Base-by-base conservation (phyloP, 2,797 vertebrate species). In the Hapalemur alaotrensis region DNA sequence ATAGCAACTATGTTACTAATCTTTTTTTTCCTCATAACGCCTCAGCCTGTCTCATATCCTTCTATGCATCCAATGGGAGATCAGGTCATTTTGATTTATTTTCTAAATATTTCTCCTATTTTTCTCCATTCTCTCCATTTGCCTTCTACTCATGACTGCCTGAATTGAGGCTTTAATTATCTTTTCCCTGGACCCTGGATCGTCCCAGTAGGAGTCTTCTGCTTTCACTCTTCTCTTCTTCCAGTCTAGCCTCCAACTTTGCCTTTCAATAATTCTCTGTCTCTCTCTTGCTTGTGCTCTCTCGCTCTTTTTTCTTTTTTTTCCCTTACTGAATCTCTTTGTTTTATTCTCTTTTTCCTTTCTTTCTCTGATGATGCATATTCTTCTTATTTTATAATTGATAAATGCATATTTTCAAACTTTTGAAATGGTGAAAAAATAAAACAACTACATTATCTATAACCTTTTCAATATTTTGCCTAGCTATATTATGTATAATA, bases 201-300 rank as follows among this genome's bases (percentile, higher is more conserved):
- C 14, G 0, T 2, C 3, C 22, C 0, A 7, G 18, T 0, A 15
- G 9, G 25, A 35, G 7, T 2, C 11, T 43, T 5, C 25, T 48
- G 41, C 6, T 17, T 13, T 28, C 22, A 0, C 1, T 9, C 12
- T 7, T 61, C 11, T 23, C 12, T 63, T 46, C 28, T 32, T 46
- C 57, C 32, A 14, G 0, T 2, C 69, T 22, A 0, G 30, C 28
- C 41, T 50, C 22, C 22, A 12, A 3, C 15, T 43, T 0, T 5
- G 22, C 25, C 28, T 72, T 57, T 48, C 18, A 13, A 1, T 14
- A 18, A 72, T 2, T 25, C 35, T 17, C 43, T 38, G 11, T 25
- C 15, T 50, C 22, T 32, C 41, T 48, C 57, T 32, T 35, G 32
- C 2, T 20, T 9, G 32, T n/a, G 32, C 63, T 43, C 38, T 81